A percentile compares a stretch with the other conserved stretches of the same genome.
phyloP scores from a whole-genome alignment of 2,888 invertebrate genomes.

The Mesopsocus fuscifrons region DNA sequence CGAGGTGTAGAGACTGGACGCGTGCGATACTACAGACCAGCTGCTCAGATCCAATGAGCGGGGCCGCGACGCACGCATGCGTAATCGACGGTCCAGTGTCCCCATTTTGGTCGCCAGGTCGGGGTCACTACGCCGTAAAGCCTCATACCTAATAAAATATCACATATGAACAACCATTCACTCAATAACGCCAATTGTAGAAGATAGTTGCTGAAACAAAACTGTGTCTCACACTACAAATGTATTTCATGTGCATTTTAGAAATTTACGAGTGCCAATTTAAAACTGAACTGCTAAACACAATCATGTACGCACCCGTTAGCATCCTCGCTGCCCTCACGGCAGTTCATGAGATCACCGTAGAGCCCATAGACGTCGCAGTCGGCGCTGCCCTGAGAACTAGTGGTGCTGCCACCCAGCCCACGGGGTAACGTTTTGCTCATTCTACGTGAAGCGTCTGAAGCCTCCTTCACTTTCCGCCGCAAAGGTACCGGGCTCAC shows the following conservation, averaged over 20 bases:
- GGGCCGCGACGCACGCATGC: constrained; percentile 66
- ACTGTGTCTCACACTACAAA: too few species aligned
- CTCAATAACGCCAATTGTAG: too few species aligned
- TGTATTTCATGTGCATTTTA: too few species aligned
- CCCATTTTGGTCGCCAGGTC: constrained; percentile 54
- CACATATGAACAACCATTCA: too few species aligned
- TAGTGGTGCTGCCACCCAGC: constrained; percentile 37
- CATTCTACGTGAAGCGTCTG: constrained; percentile 34
- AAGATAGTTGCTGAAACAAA: too few species aligned
- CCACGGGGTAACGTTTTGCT: constrained; percentile 66
- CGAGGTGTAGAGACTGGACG: constrained; percentile 61
- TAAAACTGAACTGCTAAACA: too few species aligned
- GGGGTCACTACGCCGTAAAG: constrained; percentile 60
- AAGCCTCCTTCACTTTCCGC: constrained; percentile 34
- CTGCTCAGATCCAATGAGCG: constrained; percentile 66
- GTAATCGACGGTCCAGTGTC: constrained; percentile 57
- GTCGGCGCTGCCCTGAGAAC: constrained; percentile 38
- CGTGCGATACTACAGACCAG: constrained; percentile 74
- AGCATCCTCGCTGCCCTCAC: constrained; percentile 57
- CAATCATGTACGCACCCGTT: background rate
- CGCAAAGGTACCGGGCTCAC: constrained; percentile 42
- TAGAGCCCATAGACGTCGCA: constrained; percentile 82
- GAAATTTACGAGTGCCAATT: too few species aligned
- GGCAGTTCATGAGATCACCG: constrained; percentile 74
- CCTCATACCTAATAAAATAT: constrained; percentile 45